Conservation (phyloP, 2,113 vertebrate species). For the Setophaga petechia region DNA sequence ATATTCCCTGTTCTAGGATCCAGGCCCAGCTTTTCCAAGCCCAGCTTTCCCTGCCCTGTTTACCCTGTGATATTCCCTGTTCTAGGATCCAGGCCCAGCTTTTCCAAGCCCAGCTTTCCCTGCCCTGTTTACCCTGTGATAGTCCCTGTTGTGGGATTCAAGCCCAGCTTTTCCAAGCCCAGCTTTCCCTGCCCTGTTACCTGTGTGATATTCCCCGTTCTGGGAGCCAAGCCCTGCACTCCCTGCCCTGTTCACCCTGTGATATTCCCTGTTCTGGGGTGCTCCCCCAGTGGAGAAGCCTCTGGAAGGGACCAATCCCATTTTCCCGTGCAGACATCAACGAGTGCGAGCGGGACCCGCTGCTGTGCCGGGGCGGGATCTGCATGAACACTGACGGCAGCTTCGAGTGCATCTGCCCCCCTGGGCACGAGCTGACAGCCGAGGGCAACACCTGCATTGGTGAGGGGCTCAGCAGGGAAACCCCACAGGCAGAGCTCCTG, state of each 20-base stretch:
- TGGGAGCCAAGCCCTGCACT: too few relatives aligned
- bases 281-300: background rate
- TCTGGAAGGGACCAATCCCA: background rate
- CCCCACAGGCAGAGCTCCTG: background rate
- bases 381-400: constrained; percentile 92
- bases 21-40: fast-evolving
- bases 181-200: background rate
- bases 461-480: background rate
- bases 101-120: background rate
- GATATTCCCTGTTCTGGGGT: fast-evolving
- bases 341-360: constrained; percentile 86
- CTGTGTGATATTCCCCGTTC: too few relatives aligned
- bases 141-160: background rate
- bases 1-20: background rate
- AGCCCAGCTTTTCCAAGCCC: background rate
- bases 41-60: too few relatives aligned
- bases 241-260: background rate
- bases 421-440: constrained; percentile 79
- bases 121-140: background rate
- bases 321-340: constrained; percentile 81
- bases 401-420: constrained; percentile 88
- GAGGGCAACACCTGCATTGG: constrained; percentile 87
- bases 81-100: background rate
- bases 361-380: constrained; percentile 87
- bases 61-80: background rate